Evolutionary conservation across 2,797 vertebrate species (phyloP), one percentile per base, ranked within the genome.

Genomic region (Distichodus sexfasciatus): DNA sequence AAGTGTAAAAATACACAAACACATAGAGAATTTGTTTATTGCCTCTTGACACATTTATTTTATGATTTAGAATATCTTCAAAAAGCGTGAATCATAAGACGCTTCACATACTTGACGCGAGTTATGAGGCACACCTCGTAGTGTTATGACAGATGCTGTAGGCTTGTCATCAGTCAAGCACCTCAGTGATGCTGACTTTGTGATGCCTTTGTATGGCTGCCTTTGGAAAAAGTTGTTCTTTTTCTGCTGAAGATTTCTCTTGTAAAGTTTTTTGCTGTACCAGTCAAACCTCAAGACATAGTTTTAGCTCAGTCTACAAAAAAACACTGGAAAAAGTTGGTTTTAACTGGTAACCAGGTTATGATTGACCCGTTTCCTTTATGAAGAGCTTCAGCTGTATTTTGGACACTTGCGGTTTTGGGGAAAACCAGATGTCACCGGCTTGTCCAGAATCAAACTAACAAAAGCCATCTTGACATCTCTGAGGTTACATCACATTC

Each of bases 121-220:
- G n/a, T n/a, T 40, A 54, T 76, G 38, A 64, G 61, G 31, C 57
- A 12, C 21, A 55, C 21, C 24, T 15, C 14, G 33, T 48, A 61
- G 46, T 44, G 19, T 44, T 54, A 26, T 54, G 57, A 75, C 67
- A 62, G 66, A 71, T 43, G 57, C 69, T 33, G 50, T 28, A 44
- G 31, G 59, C 24, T 57, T 23, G 50, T 29, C 29, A 31, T 40
- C 60, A 31, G 38, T 44, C n/a, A 26, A 40, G 31, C 7, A 44
- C 28, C 11, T 41, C 6, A 3, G 14, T 46, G 12, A 28, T 44
- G 46, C 12, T 69, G 35, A 50, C 4, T 24, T 46, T 46, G 46
- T 55, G 21, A 54, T 29, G 48, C 35, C 17, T 70, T 43, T 53
- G 8, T 51, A n/a, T 48, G 19, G 31, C 31, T 35, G 21, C 29